Conservation (phyloP, 1,140 invertebrate genomes). For the Tigriopus japonicus region DNA sequence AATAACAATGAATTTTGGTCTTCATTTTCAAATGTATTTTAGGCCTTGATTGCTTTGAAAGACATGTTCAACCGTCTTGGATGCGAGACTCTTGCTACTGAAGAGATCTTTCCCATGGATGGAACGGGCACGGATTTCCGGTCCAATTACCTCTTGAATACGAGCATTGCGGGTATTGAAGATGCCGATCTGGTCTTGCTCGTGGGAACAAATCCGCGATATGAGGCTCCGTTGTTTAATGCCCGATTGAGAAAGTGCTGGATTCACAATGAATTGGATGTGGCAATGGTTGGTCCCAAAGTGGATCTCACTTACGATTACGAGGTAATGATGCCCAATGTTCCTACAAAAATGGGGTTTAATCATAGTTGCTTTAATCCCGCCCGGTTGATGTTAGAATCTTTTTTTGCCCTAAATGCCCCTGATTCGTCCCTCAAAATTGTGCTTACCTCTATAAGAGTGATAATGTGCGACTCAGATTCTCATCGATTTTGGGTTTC, state of each 20-base stretch:
- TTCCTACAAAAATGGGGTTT: too few species aligned
- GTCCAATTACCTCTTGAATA: conserved; percentile 78
- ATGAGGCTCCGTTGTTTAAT: conserved; percentile 93
- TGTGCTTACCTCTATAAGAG: too few species aligned
- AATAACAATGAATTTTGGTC: too few species aligned
- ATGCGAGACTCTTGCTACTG: conserved; percentile 67
- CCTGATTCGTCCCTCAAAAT: too few species aligned
- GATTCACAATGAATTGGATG: conserved; percentile 59
- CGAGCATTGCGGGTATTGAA: conserved; percentile 67
- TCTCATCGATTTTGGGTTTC: too few species aligned
- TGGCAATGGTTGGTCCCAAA: conserved; percentile 62
- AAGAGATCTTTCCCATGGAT: conserved; percentile 63
- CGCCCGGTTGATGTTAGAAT: too few species aligned
- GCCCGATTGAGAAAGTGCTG: conserved; percentile 82
- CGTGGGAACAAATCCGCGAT: conserved; percentile 90
- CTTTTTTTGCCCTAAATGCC: neutral
- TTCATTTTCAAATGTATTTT: too few species aligned
- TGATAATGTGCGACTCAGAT: too few species aligned
- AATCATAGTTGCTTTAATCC: too few species aligned
- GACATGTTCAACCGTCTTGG: conserved; percentile 78
- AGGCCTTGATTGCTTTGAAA: conserved; percentile 71
- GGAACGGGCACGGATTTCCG: conserved; percentile 72
- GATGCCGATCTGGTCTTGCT: conserved; percentile 80
- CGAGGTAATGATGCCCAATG: conserved; percentile 47
- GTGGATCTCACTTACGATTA: conserved; percentile 88